Evolutionary conservation across 2,113 vertebrate genomes (phyloP).

Genomic region (Parus major): DNA sequence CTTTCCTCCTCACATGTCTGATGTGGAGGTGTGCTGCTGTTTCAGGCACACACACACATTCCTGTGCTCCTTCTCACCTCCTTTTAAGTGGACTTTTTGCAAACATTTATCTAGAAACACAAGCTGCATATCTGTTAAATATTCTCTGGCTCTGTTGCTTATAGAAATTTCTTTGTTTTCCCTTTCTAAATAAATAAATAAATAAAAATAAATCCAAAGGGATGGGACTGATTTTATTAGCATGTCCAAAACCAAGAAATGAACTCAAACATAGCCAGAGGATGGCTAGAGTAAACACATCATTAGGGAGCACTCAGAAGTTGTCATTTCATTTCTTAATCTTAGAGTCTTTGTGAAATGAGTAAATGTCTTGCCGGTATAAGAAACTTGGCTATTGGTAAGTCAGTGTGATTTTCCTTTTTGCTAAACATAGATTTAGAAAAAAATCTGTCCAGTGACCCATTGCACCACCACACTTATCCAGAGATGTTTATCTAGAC

Average conservation of each 20-base stretch:
- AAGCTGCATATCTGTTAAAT: conserved; percentile 7
- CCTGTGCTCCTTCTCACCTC: neutral
- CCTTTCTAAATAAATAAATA: neutral
- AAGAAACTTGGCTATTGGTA: neutral
- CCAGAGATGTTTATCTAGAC: neutral
- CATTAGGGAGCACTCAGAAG: neutral
- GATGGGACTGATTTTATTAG: neutral
- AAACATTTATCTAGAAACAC: conserved; percentile 32
- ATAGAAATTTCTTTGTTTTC: neutral
- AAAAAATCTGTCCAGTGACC: conserved; percentile 1
- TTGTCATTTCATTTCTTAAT: neutral
- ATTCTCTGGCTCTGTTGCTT: neutral
- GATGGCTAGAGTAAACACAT: neutral
- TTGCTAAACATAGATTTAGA: neutral
- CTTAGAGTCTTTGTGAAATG: neutral
- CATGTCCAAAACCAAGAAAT: neutral
- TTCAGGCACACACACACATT: neutral
- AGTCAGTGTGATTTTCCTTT: conserved; percentile 17
- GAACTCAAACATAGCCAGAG: neutral
- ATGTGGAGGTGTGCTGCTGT: neutral
- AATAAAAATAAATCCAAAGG: neutral
- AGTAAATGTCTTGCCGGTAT: neutral
- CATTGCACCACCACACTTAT: neutral
- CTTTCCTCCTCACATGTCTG: neutral
- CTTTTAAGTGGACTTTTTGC: neutral